Conservation (phyloP, 1,140 invertebrate species). For the Pseudomyrmex pallidus region DNA sequence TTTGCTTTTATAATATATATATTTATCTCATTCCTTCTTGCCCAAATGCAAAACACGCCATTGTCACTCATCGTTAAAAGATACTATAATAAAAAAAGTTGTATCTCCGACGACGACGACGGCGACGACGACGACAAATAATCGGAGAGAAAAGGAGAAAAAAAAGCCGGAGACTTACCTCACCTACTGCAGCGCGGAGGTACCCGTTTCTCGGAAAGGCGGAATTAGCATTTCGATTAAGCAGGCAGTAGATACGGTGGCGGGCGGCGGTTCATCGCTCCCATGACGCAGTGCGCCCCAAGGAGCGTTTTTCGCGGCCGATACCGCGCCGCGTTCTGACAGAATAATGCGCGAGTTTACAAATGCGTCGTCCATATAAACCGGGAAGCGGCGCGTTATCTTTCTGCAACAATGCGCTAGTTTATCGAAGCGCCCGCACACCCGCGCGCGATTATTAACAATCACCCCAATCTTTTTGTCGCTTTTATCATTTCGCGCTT, state of each 20-base stretch:
- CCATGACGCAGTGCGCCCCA: conserved; percentile 54
- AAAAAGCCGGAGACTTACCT: neutral
- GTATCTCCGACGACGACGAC: no score
- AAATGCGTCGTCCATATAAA: conserved; percentile 48
- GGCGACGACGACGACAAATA: neutral
- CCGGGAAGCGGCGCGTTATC: conserved; percentile 32
- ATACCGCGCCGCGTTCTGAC: conserved; percentile 39
- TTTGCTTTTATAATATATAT: no score
- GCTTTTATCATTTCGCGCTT: conserved; percentile 56
- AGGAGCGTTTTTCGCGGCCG: conserved; percentile 55
- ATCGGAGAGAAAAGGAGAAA: neutral
- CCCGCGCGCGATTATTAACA: conserved; percentile 52
- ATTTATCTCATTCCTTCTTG: no score
- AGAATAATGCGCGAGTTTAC: conserved; percentile 56
- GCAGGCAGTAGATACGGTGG: conserved; percentile 20
- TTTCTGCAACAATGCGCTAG: conserved; percentile 60
- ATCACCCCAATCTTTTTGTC: conserved; percentile 54
- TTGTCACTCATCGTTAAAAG: neutral
- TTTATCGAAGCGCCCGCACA: conserved; percentile 41
- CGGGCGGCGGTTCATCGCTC: conserved; percentile 36
- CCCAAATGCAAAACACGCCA: neutral
- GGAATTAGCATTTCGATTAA: conserved; percentile 55
- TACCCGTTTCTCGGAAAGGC: neutral
- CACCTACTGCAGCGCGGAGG: neutral
- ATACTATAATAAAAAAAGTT: no score